Evolutionary conservation across 1,140 invertebrate species (phyloP).

Genomic region (Globodera ellingtonae): DNA sequence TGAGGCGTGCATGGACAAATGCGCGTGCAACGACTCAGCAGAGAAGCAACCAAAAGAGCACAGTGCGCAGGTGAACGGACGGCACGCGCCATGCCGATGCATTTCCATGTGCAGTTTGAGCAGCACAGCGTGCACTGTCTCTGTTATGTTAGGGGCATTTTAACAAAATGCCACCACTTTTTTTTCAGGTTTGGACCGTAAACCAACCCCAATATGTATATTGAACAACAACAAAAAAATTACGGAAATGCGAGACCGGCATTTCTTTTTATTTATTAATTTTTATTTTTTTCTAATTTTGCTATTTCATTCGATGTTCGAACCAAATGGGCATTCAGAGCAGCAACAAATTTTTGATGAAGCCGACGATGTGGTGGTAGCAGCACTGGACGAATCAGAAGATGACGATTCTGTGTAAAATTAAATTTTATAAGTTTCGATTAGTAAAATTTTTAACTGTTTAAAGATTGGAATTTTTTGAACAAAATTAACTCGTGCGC

Average conservation of each 20-base stretch:
- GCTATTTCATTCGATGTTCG: not conserved
- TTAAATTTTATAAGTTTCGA: no score
- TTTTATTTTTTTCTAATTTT: not conserved
- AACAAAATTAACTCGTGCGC: not conserved
- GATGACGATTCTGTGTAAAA: not conserved
- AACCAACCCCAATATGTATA: no score
- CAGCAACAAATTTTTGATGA: not conserved
- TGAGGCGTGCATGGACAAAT: slow-evolving; percentile 28
- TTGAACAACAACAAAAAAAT: no score
- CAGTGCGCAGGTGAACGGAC: slow-evolving; percentile 34
- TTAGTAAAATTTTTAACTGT: not conserved
- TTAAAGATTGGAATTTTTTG: not conserved
- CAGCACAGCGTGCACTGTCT: slow-evolving; percentile 20
- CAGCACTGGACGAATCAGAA: not conserved
- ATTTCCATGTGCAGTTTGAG: slow-evolving; percentile 32
- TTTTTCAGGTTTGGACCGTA: no score
- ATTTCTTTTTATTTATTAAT: no score
- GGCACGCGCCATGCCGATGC: slow-evolving; percentile 18
- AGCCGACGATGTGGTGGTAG: not conserved
- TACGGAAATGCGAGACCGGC: no score
- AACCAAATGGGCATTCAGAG: slow-evolving; percentile 22
- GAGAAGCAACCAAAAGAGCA: slow-evolving; percentile 34
- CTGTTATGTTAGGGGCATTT: not conserved
- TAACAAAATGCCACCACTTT: not conserved
- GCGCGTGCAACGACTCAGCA: slow-evolving; percentile 35